phyloP scores from a whole-genome alignment of 1,140 invertebrate genomes.

The Stegodyphus mimosarum region DNA sequence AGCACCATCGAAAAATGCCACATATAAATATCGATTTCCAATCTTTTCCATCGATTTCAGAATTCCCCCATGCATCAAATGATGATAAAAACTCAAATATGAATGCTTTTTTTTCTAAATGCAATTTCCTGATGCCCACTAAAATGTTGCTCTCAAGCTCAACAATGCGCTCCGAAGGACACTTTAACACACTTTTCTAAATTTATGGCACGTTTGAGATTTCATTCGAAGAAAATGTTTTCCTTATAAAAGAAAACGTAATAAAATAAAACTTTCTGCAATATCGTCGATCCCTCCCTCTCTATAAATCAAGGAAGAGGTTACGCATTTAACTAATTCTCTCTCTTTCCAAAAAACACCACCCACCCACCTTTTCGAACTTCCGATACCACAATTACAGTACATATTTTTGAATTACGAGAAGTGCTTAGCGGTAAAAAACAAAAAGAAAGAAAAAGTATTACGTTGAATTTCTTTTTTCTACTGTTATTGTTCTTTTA shows the following conservation, averaged over 20 bases:
- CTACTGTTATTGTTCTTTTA: too few species aligned
- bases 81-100: too few species aligned
- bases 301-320: conserved; percentile 8
- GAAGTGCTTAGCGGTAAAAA: background rate
- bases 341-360: too few species aligned
- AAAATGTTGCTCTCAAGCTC: too few species aligned
- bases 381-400: conserved; percentile 22
- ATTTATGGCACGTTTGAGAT: conserved; percentile 32
- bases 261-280: conserved; percentile 25
- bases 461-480: too few species aligned
- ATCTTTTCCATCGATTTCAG: too few species aligned
- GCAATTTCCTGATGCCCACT: too few species aligned
- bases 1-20: too few species aligned
- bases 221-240: background rate
- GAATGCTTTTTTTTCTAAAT: too few species aligned
- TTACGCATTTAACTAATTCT: conserved; percentile 17
- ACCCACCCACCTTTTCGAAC: background rate
- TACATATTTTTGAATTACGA: conserved; percentile 23
- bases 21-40: too few species aligned
- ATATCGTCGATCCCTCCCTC: background rate
- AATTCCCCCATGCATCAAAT: too few species aligned
- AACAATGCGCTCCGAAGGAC: background rate
- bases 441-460: conserved; percentile 7
- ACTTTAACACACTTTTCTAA: conserved; percentile 9
- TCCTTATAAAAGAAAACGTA: background rate